These are phyloP conservation scores for Triplophysa tibetana DNA, from an alignment of 2,113 vertebrate species.

Conservation along the genomic window DNA sequence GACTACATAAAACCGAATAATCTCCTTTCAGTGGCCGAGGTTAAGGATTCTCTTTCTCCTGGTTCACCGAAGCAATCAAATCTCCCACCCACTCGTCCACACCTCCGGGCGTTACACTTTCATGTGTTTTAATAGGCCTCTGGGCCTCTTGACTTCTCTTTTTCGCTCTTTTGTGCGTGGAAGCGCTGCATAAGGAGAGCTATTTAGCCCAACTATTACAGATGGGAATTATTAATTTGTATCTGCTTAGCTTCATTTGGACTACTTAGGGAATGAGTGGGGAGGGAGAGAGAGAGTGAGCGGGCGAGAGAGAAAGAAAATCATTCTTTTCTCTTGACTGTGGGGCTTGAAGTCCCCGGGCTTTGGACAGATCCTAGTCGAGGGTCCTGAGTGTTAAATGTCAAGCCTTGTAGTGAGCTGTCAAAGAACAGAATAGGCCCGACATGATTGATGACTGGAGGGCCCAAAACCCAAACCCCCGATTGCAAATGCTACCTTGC, in stretches of 20 bases:
- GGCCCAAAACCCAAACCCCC: slow-evolving; percentile 98
- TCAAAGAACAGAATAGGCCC: slow-evolving; percentile 98
- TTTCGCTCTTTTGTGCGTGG: slow-evolving; percentile 72
- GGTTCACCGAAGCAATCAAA: slow-evolving; percentile 69
- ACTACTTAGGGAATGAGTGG: slow-evolving; percentile 57
- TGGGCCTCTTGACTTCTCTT: slow-evolving; percentile 76
- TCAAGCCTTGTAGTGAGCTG: slow-evolving; percentile 99
- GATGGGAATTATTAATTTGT: slow-evolving; percentile 84
- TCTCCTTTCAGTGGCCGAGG: slow-evolving; percentile 34
- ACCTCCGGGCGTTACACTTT: slow-evolving; percentile 57
- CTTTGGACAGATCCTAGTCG: slow-evolving; percentile 85
- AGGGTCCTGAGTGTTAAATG: slow-evolving; percentile 98
- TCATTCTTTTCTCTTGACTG: slow-evolving; percentile 76
- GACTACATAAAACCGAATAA: slow-evolving; percentile 10
- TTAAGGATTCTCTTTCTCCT: slow-evolving; percentile 47
- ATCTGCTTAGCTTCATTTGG: slow-evolving; percentile 77
- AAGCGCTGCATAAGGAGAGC: slow-evolving; percentile 54
- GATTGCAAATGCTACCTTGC: slow-evolving; percentile 96
- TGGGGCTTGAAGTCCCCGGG: slow-evolving; percentile 77
- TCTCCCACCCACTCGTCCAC: slow-evolving; percentile 53
- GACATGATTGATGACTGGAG: slow-evolving; percentile 99
- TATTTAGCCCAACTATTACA: slow-evolving; percentile 73
- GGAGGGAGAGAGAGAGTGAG: slow-evolving; percentile 56
- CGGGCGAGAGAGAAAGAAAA: slow-evolving; percentile 57
- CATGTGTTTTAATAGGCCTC: slow-evolving; percentile 74